phyloP scores from a whole-genome alignment of 1,140 invertebrate species.

The Mactra quadrangularis region DNA sequence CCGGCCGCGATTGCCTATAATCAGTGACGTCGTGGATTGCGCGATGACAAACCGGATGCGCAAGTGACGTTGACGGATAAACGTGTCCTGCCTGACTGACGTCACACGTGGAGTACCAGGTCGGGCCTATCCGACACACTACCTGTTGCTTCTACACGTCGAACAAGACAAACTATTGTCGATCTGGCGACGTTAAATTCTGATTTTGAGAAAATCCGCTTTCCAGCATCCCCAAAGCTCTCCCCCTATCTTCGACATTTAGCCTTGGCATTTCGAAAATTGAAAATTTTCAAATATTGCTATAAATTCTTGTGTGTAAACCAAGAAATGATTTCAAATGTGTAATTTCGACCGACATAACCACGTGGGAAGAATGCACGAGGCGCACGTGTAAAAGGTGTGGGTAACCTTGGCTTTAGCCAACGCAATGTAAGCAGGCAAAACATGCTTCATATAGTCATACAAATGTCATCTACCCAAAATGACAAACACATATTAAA shows the following conservation, averaged over 20 bases:
- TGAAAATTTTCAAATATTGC: not conserved
- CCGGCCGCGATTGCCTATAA: not conserved
- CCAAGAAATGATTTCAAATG: no score
- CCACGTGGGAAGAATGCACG: no score
- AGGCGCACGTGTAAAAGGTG: no score
- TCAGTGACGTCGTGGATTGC: not conserved
- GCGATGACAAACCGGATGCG: not conserved
- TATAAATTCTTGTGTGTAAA: no score
- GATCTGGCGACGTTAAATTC: not conserved
- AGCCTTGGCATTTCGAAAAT: not conserved
- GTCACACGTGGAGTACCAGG: not conserved
- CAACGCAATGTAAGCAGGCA: no score
- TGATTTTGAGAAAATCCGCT: not conserved
- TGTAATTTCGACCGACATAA: no score
- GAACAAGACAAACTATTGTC: not conserved
- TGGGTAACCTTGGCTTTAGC: no score
- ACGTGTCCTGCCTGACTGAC: not conserved
- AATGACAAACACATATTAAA: no score
- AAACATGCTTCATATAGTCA: slow-evolving; percentile 23
- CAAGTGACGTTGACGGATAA: not conserved
- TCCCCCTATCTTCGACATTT: not conserved
- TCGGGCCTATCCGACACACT: not conserved
- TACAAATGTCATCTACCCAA: no score
- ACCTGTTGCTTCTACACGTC: not conserved
- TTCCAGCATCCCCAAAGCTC: slow-evolving; percentile 17